Percentiles rank a stretch among this genome's conserved stretches.
Evolutionary conservation across 2,888 invertebrate genomes (phyloP).

Genomic region (Autographa pulchrina): DNA sequence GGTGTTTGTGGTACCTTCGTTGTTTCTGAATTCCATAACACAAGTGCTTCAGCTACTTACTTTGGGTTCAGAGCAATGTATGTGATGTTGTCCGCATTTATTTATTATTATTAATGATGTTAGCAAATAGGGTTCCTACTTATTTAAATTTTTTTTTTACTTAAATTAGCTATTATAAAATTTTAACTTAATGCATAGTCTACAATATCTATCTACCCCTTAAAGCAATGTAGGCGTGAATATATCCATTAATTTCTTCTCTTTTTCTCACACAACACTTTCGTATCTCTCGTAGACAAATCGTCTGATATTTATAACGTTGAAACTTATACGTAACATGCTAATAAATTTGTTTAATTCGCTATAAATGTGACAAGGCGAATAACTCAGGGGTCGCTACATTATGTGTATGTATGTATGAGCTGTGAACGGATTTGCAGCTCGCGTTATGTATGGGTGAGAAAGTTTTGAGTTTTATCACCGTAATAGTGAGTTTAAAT

Average conservation of each 20-base stretch:
- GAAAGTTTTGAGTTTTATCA: slow-evolving; percentile 19
- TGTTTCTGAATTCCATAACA: no score
- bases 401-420: neutral
- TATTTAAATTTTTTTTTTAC: no score
- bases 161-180: no score
- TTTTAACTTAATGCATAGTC: no score
- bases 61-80: no score
- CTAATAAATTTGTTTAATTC: slow-evolving; percentile 44
- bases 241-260: neutral
- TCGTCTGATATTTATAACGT: slow-evolving; percentile 29
- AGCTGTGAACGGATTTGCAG: slow-evolving; percentile 30
- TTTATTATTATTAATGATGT: no score
- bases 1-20: no score
- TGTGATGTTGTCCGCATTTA: no score
- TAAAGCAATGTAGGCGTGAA: neutral
- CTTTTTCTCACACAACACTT: neutral
- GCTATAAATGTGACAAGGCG: slow-evolving; percentile 16
- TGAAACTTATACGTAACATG: slow-evolving; percentile 16
- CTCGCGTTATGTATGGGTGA: neutral
- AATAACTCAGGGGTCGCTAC: slow-evolving; percentile 21
- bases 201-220: neutral
- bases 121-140: no score
- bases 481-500: neutral
- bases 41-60: no score
- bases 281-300: slow-evolving; percentile 11